These are phyloP conservation scores for Andrena praecox DNA, from an alignment of 2,888 invertebrate species.

Conservation along the genomic window DNA sequence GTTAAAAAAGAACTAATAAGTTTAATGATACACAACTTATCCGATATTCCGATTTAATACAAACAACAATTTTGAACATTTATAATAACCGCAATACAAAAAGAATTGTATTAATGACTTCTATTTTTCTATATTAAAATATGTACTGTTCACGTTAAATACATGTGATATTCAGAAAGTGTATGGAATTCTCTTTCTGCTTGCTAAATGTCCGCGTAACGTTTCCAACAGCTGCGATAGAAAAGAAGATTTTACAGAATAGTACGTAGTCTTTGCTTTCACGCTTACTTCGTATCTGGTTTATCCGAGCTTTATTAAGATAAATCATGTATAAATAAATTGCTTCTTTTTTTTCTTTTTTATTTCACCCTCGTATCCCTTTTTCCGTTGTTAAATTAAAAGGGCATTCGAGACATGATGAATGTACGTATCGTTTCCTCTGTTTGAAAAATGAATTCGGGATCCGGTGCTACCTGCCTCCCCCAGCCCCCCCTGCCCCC, in stretches of 20 bases:
- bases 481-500: slow-evolving; percentile 60
- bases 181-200: slow-evolving; percentile 47
- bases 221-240: slow-evolving; percentile 46
- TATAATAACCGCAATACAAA: slow-evolving; percentile 58
- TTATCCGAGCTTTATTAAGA: slow-evolving; percentile 62
- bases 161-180: slow-evolving; percentile 40
- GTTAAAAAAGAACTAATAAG: slow-evolving; percentile 61
- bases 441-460: slow-evolving; percentile 66
- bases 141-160: slow-evolving; percentile 45
- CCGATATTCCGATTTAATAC: slow-evolving; percentile 32
- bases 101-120: slow-evolving; percentile 44
- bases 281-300: slow-evolving; percentile 62
- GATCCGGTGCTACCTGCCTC: slow-evolving; percentile 73
- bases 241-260: slow-evolving; percentile 56
- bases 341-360: slow-evolving; percentile 59
- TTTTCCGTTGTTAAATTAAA: slow-evolving; percentile 78
- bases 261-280: slow-evolving; percentile 71
- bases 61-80: slow-evolving; percentile 64
- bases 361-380: slow-evolving; percentile 75
- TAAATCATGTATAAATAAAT: slow-evolving; percentile 71
- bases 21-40: slow-evolving; percentile 53
- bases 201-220: slow-evolving; percentile 35
- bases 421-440: slow-evolving; percentile 67
- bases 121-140: slow-evolving; percentile 57
- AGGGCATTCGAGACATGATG: slow-evolving; percentile 79